Base-by-base conservation (phyloP, 1,140 invertebrate genomes). In the Hypothenemus hampei region DNA sequence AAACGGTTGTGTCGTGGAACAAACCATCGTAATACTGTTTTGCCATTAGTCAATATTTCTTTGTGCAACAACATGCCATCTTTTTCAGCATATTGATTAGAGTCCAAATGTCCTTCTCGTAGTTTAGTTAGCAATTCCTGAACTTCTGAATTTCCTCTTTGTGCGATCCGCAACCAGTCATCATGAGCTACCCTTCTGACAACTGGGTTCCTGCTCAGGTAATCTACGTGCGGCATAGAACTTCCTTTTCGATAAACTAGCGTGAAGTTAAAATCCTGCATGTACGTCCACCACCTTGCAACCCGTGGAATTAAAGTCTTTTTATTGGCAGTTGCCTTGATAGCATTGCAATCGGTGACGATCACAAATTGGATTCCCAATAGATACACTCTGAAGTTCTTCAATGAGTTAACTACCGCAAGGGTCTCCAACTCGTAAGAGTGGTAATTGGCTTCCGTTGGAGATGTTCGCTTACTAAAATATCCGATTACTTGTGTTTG, bases 151-250 rank as follows among this genome's bases (percentile, higher is more conserved):
- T 29, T 29, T 36, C 33, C 33, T 8, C 8, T 35, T 47, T 68
- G 65, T 1, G 61, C 67, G 2, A 50, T 63, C 8, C 62, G 15
- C 15, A 62, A 23, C 64, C 55, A 56, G 45, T 11, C 61, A 13
- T 24, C 61, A 60, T 26, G 64, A 57, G 1, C 46, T 33, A 1
- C 37, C 39, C 0, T 36, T 16, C 22, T 44, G 31, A 22, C 26
- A n/a, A 33, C n/a, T 2, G 65, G 65, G 36, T 69, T 61, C 5
- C 66, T 44, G 36, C 69, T 73, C 8, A 73, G 54, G 0, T 65
- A 68, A 59, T 75, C 72, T 0, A 68, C 69, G 37, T 72, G 69
- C 22, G 58, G 44, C 65, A 72, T 69, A 23, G 52, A 58, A 5
- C 10, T 23, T 4, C 68, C 65, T 4, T 20, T 54, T 21, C 62